phyloP scores from a whole-genome alignment of 2,797 vertebrate genomes.

The Carcharodon carcharias region DNA sequence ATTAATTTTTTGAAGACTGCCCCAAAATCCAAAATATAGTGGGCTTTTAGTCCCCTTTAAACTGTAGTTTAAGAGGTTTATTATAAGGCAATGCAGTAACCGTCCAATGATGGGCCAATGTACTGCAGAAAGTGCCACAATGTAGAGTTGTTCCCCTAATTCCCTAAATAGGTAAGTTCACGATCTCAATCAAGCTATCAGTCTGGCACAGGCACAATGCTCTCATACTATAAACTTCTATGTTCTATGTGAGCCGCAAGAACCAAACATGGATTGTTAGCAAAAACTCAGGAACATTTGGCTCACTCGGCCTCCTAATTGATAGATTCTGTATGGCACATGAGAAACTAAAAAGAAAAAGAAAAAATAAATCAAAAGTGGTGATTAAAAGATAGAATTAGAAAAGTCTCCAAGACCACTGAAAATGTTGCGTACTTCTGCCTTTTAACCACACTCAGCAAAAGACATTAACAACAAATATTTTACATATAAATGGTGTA shows the following conservation, averaged over 20 bases:
- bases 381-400: background rate
- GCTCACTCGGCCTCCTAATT: background rate
- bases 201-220: background rate
- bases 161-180: background rate
- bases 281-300: background rate
- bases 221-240: background rate
- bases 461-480: background rate
- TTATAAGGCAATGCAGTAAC: background rate
- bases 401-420: background rate
- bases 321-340: background rate
- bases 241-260: background rate
- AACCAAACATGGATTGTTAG: background rate
- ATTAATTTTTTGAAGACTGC: constrained; percentile 11
- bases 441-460: background rate
- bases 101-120: background rate
- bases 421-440: background rate
- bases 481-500: background rate
- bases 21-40: background rate
- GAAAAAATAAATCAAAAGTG: background rate
- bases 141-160: background rate
- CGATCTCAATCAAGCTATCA: background rate
- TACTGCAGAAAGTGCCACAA: background rate
- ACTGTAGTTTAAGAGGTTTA: too few species aligned
- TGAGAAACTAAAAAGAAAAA: background rate
- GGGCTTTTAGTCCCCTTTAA: background rate